phyloP scores from a whole-genome alignment of 2,888 invertebrate genomes.

The Cybosia mesomella region DNA sequence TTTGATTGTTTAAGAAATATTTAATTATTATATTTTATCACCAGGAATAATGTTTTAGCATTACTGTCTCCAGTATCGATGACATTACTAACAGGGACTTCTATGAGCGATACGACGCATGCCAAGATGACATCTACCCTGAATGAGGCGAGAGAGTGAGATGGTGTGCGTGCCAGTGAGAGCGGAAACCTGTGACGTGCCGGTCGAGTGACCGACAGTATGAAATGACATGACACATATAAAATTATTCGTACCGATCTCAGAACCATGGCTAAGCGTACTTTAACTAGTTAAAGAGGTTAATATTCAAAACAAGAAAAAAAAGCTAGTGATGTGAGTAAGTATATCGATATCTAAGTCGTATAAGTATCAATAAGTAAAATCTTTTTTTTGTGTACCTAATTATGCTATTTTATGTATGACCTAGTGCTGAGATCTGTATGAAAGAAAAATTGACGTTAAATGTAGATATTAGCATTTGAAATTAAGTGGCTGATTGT shows the following conservation, averaged over 20 bases:
- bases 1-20: background rate
- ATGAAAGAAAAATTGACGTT: slow-evolving; percentile 36
- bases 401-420: background rate
- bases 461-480: slow-evolving; percentile 41
- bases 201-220: slow-evolving; percentile 75
- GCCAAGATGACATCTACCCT: slow-evolving; percentile 63
- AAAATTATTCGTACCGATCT: slow-evolving; percentile 45
- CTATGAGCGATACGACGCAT: slow-evolving; percentile 60
- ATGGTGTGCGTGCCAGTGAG: slow-evolving; percentile 85
- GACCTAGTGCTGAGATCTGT: slow-evolving; percentile 35
- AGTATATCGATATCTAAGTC: background rate
- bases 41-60: slow-evolving; percentile 12
- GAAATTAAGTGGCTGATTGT: background rate
- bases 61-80: background rate
- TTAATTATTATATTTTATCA: background rate
- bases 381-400: background rate
- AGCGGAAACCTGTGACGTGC: slow-evolving; percentile 85
- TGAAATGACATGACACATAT: slow-evolving; percentile 62
- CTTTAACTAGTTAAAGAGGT: background rate
- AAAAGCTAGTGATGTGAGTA: background rate
- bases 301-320: background rate
- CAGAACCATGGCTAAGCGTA: background rate
- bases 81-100: slow-evolving; percentile 12
- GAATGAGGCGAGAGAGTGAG: slow-evolving; percentile 83
- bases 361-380: background rate